phyloP scores from a whole-genome alignment of 2,888 invertebrate genomes.

The Melinopterus prodromus region DNA sequence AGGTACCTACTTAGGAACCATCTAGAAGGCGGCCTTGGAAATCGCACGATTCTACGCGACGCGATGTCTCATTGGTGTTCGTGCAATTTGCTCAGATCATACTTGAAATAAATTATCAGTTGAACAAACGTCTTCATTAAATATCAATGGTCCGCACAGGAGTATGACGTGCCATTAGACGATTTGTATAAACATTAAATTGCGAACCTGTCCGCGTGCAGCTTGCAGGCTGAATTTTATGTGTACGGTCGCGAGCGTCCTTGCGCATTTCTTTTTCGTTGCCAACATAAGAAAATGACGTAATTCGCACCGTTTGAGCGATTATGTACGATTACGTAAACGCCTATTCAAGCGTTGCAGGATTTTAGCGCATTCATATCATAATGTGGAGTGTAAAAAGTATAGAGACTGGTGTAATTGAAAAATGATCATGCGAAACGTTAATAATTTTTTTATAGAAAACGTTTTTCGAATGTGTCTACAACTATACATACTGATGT shows the following conservation, averaged over 20 bases:
- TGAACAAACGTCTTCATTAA: neutral
- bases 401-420: neutral
- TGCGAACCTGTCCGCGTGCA: neutral
- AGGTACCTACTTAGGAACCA: neutral
- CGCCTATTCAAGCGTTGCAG: neutral
- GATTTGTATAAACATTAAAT: neutral
- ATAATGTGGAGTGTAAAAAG: neutral
- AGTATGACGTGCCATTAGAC: neutral
- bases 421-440: neutral
- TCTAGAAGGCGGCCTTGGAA: neutral
- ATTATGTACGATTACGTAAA: slow-evolving; percentile 4
- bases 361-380: neutral
- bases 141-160: neutral
- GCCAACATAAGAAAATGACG: neutral
- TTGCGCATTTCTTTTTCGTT: neutral
- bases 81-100: neutral
- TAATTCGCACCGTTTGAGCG: neutral
- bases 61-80: neutral
- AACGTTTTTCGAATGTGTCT: neutral
- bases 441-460: neutral
- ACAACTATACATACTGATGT: too few species aligned
- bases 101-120: neutral
- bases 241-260: neutral
- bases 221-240: neutral
- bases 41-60: neutral